Evolutionary conservation across 2,888 invertebrate species (phyloP), one percentile per base, ranked within the genome.

Genomic region (Leptinotarsa haldemani): DNA sequence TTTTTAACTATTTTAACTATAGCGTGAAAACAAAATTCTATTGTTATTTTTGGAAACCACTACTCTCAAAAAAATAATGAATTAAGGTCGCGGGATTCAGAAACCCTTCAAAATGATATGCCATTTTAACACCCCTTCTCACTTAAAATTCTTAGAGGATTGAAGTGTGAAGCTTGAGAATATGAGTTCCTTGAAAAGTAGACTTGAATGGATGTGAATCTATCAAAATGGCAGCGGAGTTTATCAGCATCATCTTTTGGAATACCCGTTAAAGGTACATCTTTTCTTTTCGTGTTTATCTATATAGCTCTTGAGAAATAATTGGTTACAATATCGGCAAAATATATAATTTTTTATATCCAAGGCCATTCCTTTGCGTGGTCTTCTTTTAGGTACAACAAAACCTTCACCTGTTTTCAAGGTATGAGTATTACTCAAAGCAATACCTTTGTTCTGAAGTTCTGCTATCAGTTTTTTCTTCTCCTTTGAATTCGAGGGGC

Each of bases 331-430:
- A 56, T 25, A 56, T 22, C 56, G 20, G 22, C 56, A 56, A 56
- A 13, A 56, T 3, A 56, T 25, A 4, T 56, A 56, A 20, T 56
- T 20, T 56, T 16, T 22, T 2, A 56, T 15, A 22, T 56, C 22
- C 56, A 22, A 20, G 13, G 2, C 22, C 15, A 22, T 20, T 22
- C 56, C 56, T 22, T 13, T 20, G 13, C 56, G 22, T 15, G 56
- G 56, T 12, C 66, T 66, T 25, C 66, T 66, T 66, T 66, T 50
- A 1, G 66, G 20, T 25, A 66, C 18, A 22, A 66, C 52, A n/a
- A 22, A 25, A 7, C 66, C 66, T 52, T 66, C 52, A 50, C 66
- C 66, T 2, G 25, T 52, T 25, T 25, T 66, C 4, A 66, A 50
- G n/a, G 50, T 50, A n/a, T 22, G 9, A 7, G 25, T 66, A 50